These are phyloP conservation scores for Mystacornis crossleyi DNA, from an alignment of 2,113 vertebrate genomes.

Conservation along the genomic window DNA sequence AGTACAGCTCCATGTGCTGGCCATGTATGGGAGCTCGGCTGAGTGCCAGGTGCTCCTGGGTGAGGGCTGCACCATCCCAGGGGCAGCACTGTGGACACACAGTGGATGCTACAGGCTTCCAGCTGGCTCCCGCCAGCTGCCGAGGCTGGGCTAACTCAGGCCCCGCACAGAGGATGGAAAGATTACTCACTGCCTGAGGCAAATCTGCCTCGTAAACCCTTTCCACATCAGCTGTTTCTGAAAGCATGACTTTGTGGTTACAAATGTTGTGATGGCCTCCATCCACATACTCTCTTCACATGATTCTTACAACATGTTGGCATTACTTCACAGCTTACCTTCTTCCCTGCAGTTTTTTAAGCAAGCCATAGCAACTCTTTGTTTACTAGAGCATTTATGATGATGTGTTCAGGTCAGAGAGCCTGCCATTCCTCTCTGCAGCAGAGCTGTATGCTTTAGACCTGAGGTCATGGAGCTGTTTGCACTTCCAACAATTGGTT, in stretches of 20 bases:
- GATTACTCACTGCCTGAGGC: neutral
- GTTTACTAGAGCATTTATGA: neutral
- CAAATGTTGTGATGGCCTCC: neutral
- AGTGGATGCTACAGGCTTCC: fast-evolving
- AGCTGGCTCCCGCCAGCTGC: neutral
- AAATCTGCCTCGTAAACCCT: neutral
- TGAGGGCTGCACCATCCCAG: neutral
- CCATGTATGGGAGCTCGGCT: fast-evolving
- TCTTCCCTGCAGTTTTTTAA: neutral
- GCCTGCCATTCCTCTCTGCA: neutral
- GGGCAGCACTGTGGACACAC: fast-evolving
- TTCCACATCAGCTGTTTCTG: neutral
- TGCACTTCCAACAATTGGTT: neutral
- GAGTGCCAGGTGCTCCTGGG: neutral
- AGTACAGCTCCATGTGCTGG: fast-evolving
- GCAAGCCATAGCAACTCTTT: neutral
- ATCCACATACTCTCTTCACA: neutral
- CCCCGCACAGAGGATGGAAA: neutral
- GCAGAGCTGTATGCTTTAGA: neutral
- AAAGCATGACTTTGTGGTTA: neutral
- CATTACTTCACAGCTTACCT: neutral
- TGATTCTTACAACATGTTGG: neutral
- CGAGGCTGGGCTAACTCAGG: neutral
- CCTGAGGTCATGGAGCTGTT: neutral
- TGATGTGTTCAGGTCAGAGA: neutral